Conservation (phyloP, 2,113 vertebrate species). For the Myotis davidii region DNA sequence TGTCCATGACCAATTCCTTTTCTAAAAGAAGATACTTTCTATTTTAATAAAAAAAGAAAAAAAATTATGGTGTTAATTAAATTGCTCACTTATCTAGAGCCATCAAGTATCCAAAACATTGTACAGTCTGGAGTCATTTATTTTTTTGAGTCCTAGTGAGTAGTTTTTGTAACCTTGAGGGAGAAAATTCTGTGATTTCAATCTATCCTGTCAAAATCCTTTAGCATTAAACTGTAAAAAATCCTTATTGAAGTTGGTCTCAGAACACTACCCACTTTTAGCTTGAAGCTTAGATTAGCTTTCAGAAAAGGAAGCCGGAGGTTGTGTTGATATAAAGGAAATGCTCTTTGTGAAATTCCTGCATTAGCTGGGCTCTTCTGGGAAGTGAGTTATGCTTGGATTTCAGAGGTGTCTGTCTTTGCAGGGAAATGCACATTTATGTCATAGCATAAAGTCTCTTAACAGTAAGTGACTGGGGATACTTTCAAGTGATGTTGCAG, state of each 20-base stretch:
- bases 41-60: constrained; percentile 33
- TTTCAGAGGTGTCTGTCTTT: constrained; percentile 64
- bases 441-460: constrained; percentile 64
- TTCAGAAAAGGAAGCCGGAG: constrained; percentile 70
- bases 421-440: constrained; percentile 46
- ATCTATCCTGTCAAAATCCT: constrained; percentile 69
- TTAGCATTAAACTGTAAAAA: constrained; percentile 66
- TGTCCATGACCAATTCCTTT: not conserved
- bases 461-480: constrained; percentile 52
- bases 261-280: constrained; percentile 76
- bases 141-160: not conserved
- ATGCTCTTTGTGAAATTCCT: constrained; percentile 62
- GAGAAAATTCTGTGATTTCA: constrained; percentile 68
- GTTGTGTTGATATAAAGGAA: constrained; percentile 53
- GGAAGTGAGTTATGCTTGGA: constrained; percentile 57
- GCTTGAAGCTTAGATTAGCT: constrained; percentile 52
- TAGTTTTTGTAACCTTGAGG: constrained; percentile 25
- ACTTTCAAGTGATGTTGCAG: constrained; percentile 54
- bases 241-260: constrained; percentile 70
- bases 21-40: not conserved
- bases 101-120: not conserved
- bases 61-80: not conserved
- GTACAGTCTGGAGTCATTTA: not conserved
- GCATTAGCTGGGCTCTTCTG: constrained; percentile 49
- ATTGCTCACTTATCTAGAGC: not conserved